phyloP scores from a whole-genome alignment of 2,797 vertebrate genomes.

The Acipenser oxyrinchus region DNA sequence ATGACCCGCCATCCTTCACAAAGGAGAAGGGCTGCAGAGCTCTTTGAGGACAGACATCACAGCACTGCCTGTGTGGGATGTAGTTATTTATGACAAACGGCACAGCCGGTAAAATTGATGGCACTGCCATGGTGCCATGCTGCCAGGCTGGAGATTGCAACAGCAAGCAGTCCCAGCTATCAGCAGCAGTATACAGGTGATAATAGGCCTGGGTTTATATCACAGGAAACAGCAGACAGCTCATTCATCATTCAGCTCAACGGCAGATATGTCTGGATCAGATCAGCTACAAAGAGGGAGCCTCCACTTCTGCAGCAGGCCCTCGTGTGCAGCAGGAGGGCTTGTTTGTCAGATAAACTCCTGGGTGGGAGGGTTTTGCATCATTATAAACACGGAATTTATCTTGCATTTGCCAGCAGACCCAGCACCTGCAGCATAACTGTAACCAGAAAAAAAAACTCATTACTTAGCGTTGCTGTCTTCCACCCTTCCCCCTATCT shows the following conservation, averaged over 20 bases:
- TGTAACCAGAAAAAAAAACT: no score
- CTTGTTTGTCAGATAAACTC: no score
- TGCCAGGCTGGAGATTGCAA: no score
- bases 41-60: background rate
- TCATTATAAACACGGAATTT: no score
- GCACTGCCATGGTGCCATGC: no score
- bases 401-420: no score
- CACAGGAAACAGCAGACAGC: background rate
- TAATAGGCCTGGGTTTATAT: background rate
- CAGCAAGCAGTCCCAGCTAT: background rate
- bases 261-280: background rate
- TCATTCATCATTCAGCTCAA: background rate
- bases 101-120: background rate
- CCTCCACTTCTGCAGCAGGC: background rate
- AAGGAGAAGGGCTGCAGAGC: background rate
- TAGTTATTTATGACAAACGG: background rate
- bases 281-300: background rate
- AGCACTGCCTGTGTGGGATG: background rate
- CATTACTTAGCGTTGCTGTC: no score
- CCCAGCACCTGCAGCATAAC: no score
- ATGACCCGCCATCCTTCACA: background rate
- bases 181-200: background rate
- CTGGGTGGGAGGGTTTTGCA: no score
- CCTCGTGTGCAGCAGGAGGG: no score
- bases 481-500: no score